Base-by-base conservation (phyloP, 2,888 invertebrate genomes). In the Minunthozetes semirufus region DNA sequence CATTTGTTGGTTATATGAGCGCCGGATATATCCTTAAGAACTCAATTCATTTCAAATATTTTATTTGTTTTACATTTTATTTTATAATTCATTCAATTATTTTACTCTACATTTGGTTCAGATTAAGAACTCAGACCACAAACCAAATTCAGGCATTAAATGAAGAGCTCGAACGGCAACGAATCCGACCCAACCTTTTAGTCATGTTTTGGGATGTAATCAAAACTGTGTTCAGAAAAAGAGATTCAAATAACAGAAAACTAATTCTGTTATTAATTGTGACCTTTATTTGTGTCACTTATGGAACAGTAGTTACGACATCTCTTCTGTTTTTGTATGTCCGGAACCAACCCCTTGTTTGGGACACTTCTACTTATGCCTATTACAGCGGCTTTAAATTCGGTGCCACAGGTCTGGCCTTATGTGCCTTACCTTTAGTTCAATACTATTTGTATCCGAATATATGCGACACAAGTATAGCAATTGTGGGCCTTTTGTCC, bases 1-100 rank as follows among this genome's bases (percentile, higher is more conserved):
- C n/a, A n/a, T 93, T 93, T 0, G 86, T 88, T 0, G 94, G 94
- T 61, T 76, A 73, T 27, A 38, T 48, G 11, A 63, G 90, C 77
- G 91, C 93, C 81, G 94, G 94, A 0, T 68, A 48, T 17, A 46
- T 74, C 1, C 48, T 74, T 11, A 68, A 70, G 11, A 29, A 19
- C 1, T 42, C 46, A 38, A 46, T 50, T 42, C 33, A 42, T 42
- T 27, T 33, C 22, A 68, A 68, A 38, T 70, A 74, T 59, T n/a
- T 46, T n/a, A 22, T 59, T 22, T 68, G 68, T 59, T 74, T 74
- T 68, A 50, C 27, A 13, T 9, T 74, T 19, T 68, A 66, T 48
- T 56, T 74, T 0, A 22, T 2, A 4, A 72, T 72, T 22, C 72
- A 75, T 38, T 42, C 56, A 9, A 13, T 75, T 11, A 46, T 72